A percentile compares a stretch with the other conserved stretches of the same genome.
These are phyloP conservation scores for Rhinichthys klamathensis DNA, from an alignment of 2,113 vertebrate genomes.

Conservation along the genomic window DNA sequence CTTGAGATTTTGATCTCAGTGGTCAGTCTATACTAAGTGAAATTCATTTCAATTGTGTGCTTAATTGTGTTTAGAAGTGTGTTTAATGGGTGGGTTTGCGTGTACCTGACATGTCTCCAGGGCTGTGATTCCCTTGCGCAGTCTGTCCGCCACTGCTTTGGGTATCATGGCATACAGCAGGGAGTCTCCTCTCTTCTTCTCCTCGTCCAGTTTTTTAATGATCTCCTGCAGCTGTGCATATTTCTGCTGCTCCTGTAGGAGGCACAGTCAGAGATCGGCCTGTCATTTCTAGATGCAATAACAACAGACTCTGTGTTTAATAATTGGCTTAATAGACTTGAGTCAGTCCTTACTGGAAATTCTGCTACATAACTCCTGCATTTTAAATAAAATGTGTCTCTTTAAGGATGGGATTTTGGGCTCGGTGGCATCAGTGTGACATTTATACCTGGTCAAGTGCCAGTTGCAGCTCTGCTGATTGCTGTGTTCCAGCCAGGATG, in stretches of 20 bases:
- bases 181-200: constrained; percentile 77
- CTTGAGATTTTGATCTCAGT: background rate
- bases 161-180: constrained; percentile 79
- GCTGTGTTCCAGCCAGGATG: constrained; percentile 77
- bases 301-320: background rate
- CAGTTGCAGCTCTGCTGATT: constrained; percentile 78
- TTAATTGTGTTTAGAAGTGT: background rate
- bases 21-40: background rate
- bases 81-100: background rate
- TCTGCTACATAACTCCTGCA: background rate
- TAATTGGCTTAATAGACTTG: constrained; percentile 1
- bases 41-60: background rate
- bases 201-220: constrained; percentile 77
- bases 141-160: constrained; percentile 75
- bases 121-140: constrained; percentile 75
- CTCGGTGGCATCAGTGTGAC: constrained; percentile 1
- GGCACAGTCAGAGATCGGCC: background rate
- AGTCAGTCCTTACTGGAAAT: background rate
- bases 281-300: constrained; percentile 11
- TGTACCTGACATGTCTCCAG: constrained; percentile 77
- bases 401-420: constrained; percentile 1
- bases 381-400: background rate
- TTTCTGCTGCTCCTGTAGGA: constrained; percentile 75
- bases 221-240: constrained; percentile 77
- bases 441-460: constrained; percentile 74